Conservation (phyloP, 1,140 invertebrate genomes). For the Meloidogyne exigua region DNA sequence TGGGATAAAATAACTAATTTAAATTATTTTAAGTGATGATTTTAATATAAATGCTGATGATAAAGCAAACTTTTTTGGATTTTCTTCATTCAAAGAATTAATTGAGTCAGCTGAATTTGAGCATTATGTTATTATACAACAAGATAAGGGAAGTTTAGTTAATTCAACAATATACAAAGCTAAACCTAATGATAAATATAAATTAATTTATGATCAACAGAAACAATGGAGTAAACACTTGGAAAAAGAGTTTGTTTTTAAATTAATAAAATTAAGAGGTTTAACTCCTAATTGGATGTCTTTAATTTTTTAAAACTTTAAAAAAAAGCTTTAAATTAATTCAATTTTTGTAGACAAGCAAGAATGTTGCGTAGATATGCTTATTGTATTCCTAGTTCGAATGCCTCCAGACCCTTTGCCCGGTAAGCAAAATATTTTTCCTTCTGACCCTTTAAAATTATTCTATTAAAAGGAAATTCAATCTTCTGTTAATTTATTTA, state of each 20-base stretch:
- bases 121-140: neutral
- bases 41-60: conserved; percentile 1
- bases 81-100: neutral
- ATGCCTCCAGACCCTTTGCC: neutral
- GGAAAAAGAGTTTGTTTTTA: neutral
- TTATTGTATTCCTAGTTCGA: neutral
- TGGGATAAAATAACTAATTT: too few species aligned
- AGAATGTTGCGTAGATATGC: neutral
- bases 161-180: neutral
- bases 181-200: neutral
- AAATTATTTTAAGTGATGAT: neutral
- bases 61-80: neutral
- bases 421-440: neutral
- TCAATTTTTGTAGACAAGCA: neutral
- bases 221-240: neutral
- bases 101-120: neutral
- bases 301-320: too few species aligned
- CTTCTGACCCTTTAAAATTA: too few species aligned
- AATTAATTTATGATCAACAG: conserved; percentile 1
- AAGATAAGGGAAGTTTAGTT: neutral
- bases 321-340: too few species aligned
- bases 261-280: too few species aligned
- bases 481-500: neutral
- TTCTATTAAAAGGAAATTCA: too few species aligned
- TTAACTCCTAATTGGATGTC: too few species aligned